Percentiles rank a stretch among this genome's conserved stretches.
These are phyloP conservation scores for Enhydra lutris DNA, from an alignment of 2,113 vertebrate genomes.

Conservation along the genomic window DNA sequence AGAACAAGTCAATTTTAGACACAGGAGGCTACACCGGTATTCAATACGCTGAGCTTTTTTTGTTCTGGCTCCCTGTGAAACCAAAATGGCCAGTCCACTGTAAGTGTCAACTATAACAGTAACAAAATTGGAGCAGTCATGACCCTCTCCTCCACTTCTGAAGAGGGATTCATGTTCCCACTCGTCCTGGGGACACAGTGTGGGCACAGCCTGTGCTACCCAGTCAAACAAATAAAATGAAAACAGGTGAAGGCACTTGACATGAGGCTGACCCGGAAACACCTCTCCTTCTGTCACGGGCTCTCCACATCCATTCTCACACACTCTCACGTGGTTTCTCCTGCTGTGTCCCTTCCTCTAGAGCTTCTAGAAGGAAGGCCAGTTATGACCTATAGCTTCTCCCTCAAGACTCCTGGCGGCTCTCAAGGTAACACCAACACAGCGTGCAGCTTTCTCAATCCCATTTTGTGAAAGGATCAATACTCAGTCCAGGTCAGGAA, in stretches of 20 bases:
- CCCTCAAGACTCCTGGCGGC: neutral
- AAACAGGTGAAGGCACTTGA: neutral
- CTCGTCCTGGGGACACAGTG: fast-evolving
- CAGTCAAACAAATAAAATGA: neutral
- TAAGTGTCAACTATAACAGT: fast-evolving
- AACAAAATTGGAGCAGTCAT: fast-evolving
- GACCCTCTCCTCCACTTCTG: fast-evolving
- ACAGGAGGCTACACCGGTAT: neutral
- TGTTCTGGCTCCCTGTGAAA: neutral
- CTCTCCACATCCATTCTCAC: neutral
- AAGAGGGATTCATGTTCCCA: too few species aligned
- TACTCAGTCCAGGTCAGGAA: neutral
- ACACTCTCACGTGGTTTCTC: fast-evolving
- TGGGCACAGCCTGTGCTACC: fast-evolving
- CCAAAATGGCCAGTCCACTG: neutral
- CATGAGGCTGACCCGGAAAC: neutral
- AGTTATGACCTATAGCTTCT: neutral
- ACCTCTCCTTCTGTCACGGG: too few species aligned
- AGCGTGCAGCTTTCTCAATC: neutral
- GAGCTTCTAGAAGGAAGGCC: neutral
- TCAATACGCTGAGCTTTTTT: neutral
- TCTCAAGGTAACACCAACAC: neutral
- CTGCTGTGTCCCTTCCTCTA: neutral
- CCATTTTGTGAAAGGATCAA: neutral
- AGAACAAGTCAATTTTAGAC: neutral